A percentile compares a stretch with the other conserved stretches of the same genome.
These are phyloP conservation scores for Hololepta plana DNA, from an alignment of 2,888 invertebrate genomes.

Conservation along the genomic window DNA sequence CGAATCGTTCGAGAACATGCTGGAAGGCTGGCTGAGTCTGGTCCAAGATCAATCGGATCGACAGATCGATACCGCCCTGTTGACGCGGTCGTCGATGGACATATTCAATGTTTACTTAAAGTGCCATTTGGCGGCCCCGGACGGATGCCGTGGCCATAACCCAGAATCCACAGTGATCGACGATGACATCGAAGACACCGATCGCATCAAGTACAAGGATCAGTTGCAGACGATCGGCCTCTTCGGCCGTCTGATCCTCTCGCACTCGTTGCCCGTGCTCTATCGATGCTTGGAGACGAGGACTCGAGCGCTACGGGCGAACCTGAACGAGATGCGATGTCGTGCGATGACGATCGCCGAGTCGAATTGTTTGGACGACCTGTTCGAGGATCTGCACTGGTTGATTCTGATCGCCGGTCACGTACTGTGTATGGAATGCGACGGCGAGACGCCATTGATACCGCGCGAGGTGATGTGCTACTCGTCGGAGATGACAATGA, in stretches of 20 bases:
- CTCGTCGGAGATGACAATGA: conserved; percentile 25
- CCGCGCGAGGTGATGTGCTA: conserved; percentile 44
- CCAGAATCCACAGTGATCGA: conserved; percentile 25
- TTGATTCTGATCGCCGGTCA: conserved; percentile 59
- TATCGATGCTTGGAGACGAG: conserved; percentile 26
- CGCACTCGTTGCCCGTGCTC: conserved; percentile 46
- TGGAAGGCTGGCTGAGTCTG: conserved; percentile 47
- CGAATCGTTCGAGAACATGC: conserved; percentile 49
- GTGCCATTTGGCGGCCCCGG: conserved; percentile 65
- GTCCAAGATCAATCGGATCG: conserved; percentile 17
- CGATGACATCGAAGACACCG: conserved; percentile 46
- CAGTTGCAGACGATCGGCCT: conserved; percentile 59
- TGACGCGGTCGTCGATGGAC: conserved; percentile 25
- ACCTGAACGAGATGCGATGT: conserved; percentile 22
- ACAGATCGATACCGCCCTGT: conserved; percentile 11
- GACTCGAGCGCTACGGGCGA: conserved; percentile 19
- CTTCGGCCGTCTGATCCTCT: conserved; percentile 41
- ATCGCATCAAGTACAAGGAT: conserved; percentile 44
- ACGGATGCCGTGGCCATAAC: conserved; percentile 35
- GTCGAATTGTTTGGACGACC: conserved; percentile 29
- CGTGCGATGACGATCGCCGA: conserved; percentile 24
- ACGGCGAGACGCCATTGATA: conserved; percentile 46
- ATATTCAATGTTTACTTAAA: conserved; percentile 68
- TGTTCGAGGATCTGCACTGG: conserved; percentile 88
- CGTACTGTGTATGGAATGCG: conserved; percentile 44